Evolutionary conservation across 2,797 vertebrate genomes (phyloP).

Genomic region (Poecile montanus): DNA sequence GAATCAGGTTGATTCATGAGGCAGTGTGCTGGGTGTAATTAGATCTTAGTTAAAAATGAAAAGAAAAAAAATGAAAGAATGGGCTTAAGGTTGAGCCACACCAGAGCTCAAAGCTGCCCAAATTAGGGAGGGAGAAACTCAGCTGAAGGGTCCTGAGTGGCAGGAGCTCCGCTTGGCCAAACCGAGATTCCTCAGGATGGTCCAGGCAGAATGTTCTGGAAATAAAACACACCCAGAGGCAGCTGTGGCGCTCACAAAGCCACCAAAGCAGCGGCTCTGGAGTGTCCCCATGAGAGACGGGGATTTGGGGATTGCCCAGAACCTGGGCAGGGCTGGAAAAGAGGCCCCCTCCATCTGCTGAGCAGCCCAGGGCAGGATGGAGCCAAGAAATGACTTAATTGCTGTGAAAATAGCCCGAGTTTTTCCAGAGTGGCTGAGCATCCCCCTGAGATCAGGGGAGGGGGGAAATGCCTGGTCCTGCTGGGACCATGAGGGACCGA

Average conservation of each 20-base stretch:
- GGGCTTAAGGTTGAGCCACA: not conserved
- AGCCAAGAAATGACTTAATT: conserved; percentile 39
- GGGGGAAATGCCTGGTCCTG: not conserved
- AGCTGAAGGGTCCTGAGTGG: not conserved
- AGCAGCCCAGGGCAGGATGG: conserved; percentile 20
- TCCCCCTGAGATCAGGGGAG: not conserved
- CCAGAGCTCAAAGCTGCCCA: conserved; percentile 18
- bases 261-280: not conserved
- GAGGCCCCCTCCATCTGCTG: conserved; percentile 50
- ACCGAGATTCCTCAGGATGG: conserved; percentile 19
- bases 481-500: not conserved
- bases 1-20: conserved; percentile 43
- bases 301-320: not conserved
- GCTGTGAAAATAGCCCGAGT: not conserved
- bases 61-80: not conserved
- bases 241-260: not conserved
- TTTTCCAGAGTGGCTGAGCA: conserved; percentile 9
- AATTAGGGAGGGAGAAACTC: conserved; percentile 1
- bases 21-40: not conserved
- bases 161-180: conserved; percentile 15
- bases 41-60: not conserved
- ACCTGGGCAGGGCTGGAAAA: not conserved
- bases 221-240: not conserved
- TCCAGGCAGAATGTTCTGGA: conserved; percentile 27
- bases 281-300: not conserved